phyloP scores from a whole-genome alignment of 2,888 invertebrate genomes.

The Leptinotarsa haldemani region DNA sequence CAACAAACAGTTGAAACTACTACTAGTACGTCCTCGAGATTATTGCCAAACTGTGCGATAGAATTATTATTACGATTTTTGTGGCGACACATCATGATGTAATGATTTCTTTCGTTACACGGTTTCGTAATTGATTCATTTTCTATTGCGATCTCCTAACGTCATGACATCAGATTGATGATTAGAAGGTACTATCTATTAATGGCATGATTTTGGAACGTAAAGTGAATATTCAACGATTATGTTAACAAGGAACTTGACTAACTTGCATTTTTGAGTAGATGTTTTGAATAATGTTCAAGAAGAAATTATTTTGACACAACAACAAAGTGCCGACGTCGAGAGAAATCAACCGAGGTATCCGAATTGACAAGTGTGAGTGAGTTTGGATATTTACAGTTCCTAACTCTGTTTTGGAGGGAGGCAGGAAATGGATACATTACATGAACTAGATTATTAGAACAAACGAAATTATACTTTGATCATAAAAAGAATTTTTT shows the following conservation, averaged over 20 bases:
- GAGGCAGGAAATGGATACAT: too few relatives aligned
- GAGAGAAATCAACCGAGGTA: neutral
- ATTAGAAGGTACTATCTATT: conserved; percentile 21
- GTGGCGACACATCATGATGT: conserved; percentile 2
- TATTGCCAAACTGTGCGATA: neutral
- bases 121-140: conserved; percentile 23
- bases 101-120: conserved; percentile 14
- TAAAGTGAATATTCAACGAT: conserved; percentile 1
- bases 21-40: too few relatives aligned
- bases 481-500: too few relatives aligned
- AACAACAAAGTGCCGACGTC: neutral
- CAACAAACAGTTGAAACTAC: too few relatives aligned
- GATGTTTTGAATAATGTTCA: neutral
- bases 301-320: neutral
- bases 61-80: neutral
- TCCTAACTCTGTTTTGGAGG: too few relatives aligned
- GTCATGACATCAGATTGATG: conserved; percentile 4
- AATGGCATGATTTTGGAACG: conserved; percentile 17
- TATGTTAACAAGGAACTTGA: neutral
- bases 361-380: neutral
- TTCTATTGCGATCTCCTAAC: conserved; percentile 13
- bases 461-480: too few relatives aligned
- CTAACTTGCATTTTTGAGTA: conserved; percentile 2
- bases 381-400: too few relatives aligned
- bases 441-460: too few relatives aligned